Evolutionary conservation across 1,140 invertebrate genomes (phyloP).

Genomic region (Rhyzopertha dominica): DNA sequence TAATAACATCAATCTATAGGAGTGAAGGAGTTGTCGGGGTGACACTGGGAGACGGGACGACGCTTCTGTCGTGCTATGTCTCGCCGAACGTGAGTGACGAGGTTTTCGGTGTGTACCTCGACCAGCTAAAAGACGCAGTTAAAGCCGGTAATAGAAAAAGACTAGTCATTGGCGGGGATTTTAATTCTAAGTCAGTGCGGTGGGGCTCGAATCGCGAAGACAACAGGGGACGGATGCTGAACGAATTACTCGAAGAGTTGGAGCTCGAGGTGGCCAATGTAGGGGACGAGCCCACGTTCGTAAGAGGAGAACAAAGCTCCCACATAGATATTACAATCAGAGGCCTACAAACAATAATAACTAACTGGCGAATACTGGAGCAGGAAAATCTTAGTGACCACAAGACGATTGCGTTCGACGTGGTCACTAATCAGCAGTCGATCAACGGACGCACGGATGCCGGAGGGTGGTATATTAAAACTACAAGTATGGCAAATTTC

Average conservation of each 20-base stretch:
- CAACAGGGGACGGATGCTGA: neutral
- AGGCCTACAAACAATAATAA: too few relatives aligned
- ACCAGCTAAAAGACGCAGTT: neutral
- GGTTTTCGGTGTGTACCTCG: neutral
- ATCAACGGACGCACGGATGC: too few relatives aligned
- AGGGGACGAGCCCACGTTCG: neutral
- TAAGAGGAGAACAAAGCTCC: neutral
- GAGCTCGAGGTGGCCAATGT: neutral
- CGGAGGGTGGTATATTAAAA: too few relatives aligned
- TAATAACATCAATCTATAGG: neutral
- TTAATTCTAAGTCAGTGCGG: neutral
- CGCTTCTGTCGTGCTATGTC: neutral
- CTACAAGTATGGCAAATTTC: too few relatives aligned
- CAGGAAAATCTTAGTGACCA: too few relatives aligned
- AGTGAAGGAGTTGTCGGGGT: neutral
- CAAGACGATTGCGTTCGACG: too few relatives aligned
- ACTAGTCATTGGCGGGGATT: neutral
- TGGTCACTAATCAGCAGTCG: too few relatives aligned
- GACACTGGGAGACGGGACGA: neutral
- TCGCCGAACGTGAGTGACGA: slow-evolving; percentile 4
- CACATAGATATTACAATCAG: slow-evolving; percentile 7
- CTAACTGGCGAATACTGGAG: too few relatives aligned
- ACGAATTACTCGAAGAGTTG: neutral
- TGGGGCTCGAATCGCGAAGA: neutral
- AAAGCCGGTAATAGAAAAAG: neutral